Conservation (phyloP, 1,140 invertebrate genomes). For the Stegodyphus dumicola region DNA sequence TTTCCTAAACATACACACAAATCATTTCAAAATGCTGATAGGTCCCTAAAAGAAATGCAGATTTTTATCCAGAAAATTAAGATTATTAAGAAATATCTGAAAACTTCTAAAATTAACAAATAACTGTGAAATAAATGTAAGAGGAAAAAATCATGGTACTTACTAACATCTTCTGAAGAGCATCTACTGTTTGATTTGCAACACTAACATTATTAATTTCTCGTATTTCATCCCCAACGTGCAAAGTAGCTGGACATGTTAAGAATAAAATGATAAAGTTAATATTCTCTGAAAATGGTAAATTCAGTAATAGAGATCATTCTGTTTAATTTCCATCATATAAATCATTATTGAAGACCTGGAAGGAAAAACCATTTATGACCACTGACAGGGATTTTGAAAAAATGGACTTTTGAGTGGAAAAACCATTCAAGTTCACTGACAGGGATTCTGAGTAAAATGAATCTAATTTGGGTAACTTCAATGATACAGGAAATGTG, state of each 20-base stretch:
- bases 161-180: slow-evolving; percentile 97
- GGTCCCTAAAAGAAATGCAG: neutral
- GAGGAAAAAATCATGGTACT: slow-evolving; percentile 66
- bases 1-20: too few species aligned
- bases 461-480: too few species aligned
- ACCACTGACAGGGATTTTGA: too few species aligned
- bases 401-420: too few species aligned
- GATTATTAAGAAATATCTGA: neutral
- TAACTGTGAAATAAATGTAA: neutral
- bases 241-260: slow-evolving; percentile 81
- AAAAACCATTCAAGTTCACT: too few species aligned
- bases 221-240: slow-evolving; percentile 99
- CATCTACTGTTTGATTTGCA: slow-evolving; percentile 94
- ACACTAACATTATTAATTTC: slow-evolving; percentile 98
- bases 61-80: neutral
- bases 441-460: too few species aligned
- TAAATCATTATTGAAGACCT: too few species aligned
- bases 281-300: too few species aligned
- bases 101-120: neutral
- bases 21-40: too few species aligned
- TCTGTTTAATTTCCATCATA: neutral
- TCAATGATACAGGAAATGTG: too few species aligned
- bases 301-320: neutral
- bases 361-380: too few species aligned
- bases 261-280: too few species aligned